Conservation (phyloP, 2,113 vertebrate genomes). For the Ploceus nigricollis region DNA sequence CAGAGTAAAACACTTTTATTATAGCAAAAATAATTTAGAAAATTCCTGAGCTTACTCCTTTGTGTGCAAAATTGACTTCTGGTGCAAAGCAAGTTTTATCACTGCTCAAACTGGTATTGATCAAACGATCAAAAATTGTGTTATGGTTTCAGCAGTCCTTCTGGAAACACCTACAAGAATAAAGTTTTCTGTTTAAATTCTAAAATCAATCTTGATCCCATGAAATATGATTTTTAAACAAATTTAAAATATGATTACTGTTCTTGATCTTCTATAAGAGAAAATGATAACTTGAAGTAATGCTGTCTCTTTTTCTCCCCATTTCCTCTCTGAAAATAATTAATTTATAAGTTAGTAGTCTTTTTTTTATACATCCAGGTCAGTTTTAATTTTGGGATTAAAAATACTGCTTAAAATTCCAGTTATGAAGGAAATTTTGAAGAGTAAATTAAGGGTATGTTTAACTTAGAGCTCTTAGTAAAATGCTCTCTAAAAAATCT, state of each 20-base stretch:
- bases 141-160: conserved; percentile 26
- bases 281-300: background rate
- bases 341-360: background rate
- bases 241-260: background rate
- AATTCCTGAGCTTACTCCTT: conserved; percentile 59
- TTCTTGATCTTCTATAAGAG: background rate
- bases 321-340: background rate
- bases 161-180: conserved; percentile 35
- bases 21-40: conserved; percentile 65
- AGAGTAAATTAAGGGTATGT: background rate
- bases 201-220: conserved; percentile 20
- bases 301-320: background rate
- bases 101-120: conserved; percentile 70
- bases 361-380: background rate
- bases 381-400: background rate
- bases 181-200: conserved; percentile 38
- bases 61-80: conserved; percentile 54
- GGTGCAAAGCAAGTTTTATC: conserved; percentile 65
- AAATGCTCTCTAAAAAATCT: background rate
- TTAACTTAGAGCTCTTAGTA: background rate
- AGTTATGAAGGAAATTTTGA: background rate
- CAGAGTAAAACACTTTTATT: conserved; percentile 51
- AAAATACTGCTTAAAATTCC: background rate
- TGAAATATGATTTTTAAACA: background rate
- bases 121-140: conserved; percentile 56